Evolutionary conservation across 2,888 invertebrate genomes (phyloP), one percentile per base, ranked within the genome.

Genomic region (Mythimna lalbum): DNA sequence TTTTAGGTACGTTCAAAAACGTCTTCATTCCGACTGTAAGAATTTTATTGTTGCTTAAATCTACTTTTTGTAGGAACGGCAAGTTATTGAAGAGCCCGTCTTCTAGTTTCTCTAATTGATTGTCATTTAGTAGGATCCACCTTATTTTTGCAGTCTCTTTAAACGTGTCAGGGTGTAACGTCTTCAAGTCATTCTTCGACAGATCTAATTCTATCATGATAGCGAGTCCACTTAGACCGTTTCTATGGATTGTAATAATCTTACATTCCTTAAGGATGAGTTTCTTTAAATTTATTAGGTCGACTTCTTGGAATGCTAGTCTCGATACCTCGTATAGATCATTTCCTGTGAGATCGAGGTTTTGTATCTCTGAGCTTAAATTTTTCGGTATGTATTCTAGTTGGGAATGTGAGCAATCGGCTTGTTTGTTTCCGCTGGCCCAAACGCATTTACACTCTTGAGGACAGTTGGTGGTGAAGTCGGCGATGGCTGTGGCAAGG

Each of bases 181-280:
- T 95, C 64, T 95, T 96, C 55, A 98, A 97, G 47, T 95, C 95
- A 89, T 99, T 99, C 86, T 96, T 96, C 4, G 98, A 98, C 81
- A 99, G 94, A 91, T 99, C 98, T 80, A 99, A 93, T 91, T 98
- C 98, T 78, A 98, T 98, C 85, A 98, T 96, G 82, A 98, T 97
- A 64, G 96, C 96, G 43, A 99, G 96, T 4, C 97, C 97, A 83
- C 97, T 97, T 84, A 99, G 97, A 1, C 98, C 98, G 82, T 97
- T 97, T 72, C 97, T 97, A 88, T 98, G 97, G n/a, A 99, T 96
- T 27, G 96, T 96, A 77, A 97, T 96, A 63, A 99, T 96, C 76
- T 97, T 97, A 91, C 98, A 98, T 87, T 98, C 97, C 84, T 96
- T 96, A 70, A 99, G 93, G 80, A 97, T 97, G 50, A 99, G 95